Percentiles rank a stretch among this genome's conserved stretches.
Evolutionary conservation across 2,113 vertebrate genomes (phyloP).

Genomic region (Mirza zaza): DNA sequence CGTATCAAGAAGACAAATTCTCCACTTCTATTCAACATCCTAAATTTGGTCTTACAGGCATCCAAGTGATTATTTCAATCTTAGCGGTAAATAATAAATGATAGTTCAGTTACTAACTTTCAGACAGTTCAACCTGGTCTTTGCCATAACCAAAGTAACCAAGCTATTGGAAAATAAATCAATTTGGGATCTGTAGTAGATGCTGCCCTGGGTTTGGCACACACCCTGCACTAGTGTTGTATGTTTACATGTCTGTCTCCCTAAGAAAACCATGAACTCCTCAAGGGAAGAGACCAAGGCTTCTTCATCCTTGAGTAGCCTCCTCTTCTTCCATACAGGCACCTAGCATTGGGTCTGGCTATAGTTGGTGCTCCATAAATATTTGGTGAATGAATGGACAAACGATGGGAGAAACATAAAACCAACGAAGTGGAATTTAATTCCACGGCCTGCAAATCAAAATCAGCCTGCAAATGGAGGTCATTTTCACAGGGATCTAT

Average conservation of each 20-base stretch:
- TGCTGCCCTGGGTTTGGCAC: neutral
- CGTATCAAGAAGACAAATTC: neutral
- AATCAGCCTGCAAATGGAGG: slow-evolving; percentile 66
- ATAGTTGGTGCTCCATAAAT: slow-evolving; percentile 64
- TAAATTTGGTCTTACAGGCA: neutral
- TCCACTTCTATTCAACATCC: neutral
- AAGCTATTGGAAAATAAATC: neutral
- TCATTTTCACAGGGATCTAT: slow-evolving; percentile 70
- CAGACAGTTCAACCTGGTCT: neutral
- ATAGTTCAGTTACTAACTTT: neutral
- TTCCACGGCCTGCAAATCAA: slow-evolving; percentile 73
- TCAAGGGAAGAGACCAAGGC: neutral
- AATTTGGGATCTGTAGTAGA: neutral
- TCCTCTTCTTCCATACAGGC: neutral
- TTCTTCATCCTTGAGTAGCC: neutral
- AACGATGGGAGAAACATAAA: slow-evolving; percentile 65
- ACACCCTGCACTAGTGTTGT: no score
- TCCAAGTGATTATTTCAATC: neutral
- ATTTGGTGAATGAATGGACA: slow-evolving; percentile 64
- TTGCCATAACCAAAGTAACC: neutral
- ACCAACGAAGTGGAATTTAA: slow-evolving; percentile 78
- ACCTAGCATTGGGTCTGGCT: neutral
- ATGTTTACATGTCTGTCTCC: neutral
- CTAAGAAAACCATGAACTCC: neutral
- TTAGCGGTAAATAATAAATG: neutral